Evolutionary conservation across 1,140 invertebrate genomes (phyloP).

Genomic region (Cecropterus lyciades): DNA sequence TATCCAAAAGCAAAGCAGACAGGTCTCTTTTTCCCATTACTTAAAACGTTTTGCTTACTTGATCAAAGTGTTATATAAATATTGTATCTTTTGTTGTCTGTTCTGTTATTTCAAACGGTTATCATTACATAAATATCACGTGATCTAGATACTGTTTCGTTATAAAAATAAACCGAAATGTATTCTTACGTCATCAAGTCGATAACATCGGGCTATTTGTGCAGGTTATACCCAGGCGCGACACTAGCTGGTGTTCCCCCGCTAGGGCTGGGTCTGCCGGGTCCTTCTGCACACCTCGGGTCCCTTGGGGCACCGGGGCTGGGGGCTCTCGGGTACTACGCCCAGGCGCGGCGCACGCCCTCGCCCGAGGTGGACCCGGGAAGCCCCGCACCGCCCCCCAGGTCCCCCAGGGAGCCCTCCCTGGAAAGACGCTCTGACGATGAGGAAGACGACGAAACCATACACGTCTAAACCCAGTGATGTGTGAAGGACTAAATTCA

Average conservation of each 20-base stretch:
- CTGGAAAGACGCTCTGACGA: conserved; percentile 69
- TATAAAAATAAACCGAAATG: neutral
- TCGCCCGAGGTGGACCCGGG: conserved; percentile 85
- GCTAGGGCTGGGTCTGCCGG: conserved; percentile 85
- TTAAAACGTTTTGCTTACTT: too few species aligned
- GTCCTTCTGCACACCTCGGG: conserved; percentile 85
- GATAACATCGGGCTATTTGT: conserved; percentile 10
- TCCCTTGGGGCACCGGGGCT: conserved; percentile 85
- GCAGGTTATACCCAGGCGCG: conserved; percentile 75
- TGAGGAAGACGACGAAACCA: conserved; percentile 77
- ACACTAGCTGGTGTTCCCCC: conserved; percentile 71
- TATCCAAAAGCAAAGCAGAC: too few species aligned
- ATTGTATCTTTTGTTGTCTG: too few species aligned
- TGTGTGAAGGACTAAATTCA: conserved; percentile 38
- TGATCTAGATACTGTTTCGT: too few species aligned
- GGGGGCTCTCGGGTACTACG: conserved; percentile 87
- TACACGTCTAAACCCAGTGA: conserved; percentile 70
- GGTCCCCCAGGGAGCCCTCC: conserved; percentile 75
- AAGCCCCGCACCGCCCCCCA: conserved; percentile 85
- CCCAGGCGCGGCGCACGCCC: conserved; percentile 82
- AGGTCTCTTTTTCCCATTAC: too few species aligned
- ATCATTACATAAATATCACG: too few species aligned
- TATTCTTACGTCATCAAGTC: neutral
- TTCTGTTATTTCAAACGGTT: too few species aligned
- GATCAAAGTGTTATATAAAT: too few species aligned